Evolutionary conservation across 2,888 invertebrate genomes (phyloP).

Genomic region (Orchesellides sinensis): DNA sequence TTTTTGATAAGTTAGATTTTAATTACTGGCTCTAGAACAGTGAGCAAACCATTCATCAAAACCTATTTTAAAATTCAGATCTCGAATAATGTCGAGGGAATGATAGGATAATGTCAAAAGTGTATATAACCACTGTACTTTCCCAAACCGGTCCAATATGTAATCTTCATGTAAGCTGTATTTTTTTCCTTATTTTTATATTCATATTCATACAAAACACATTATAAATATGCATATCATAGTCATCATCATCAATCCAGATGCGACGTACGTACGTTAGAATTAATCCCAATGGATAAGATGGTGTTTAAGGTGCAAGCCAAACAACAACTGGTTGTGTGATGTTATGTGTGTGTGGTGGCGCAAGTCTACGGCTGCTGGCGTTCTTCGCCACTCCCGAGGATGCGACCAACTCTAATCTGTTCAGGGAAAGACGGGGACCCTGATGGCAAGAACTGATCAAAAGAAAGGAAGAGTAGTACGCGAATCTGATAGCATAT

Average conservation of each 20-base stretch:
- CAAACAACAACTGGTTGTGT: not conserved
- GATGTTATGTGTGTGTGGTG: not conserved
- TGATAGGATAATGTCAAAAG: conserved; percentile 1
- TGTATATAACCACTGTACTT: not conserved
- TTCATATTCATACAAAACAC: conserved; percentile 27
- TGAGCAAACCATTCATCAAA: conserved; percentile 51
- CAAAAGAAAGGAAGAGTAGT: not conserved
- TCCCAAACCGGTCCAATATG: conserved; percentile 34
- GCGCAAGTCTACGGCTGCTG: not conserved
- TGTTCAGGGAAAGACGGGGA: too few species aligned
- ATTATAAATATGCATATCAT: conserved; percentile 42
- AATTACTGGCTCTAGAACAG: conserved; percentile 43
- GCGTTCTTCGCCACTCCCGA: not conserved
- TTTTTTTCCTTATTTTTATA: conserved; percentile 12
- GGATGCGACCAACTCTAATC: too few species aligned
- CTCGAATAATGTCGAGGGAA: conserved; percentile 33
- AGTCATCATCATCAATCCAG: not conserved
- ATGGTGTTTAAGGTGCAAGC: not conserved
- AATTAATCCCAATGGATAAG: not conserved
- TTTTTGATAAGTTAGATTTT: conserved; percentile 56
- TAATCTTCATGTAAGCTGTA: not conserved
- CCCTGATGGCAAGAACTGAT: too few species aligned
- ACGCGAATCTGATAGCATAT: not conserved
- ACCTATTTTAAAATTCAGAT: conserved; percentile 55
- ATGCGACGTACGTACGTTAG: not conserved